These are phyloP conservation scores for Pyralis farinalis DNA, from an alignment of 2,888 invertebrate genomes.

Conservation along the genomic window DNA sequence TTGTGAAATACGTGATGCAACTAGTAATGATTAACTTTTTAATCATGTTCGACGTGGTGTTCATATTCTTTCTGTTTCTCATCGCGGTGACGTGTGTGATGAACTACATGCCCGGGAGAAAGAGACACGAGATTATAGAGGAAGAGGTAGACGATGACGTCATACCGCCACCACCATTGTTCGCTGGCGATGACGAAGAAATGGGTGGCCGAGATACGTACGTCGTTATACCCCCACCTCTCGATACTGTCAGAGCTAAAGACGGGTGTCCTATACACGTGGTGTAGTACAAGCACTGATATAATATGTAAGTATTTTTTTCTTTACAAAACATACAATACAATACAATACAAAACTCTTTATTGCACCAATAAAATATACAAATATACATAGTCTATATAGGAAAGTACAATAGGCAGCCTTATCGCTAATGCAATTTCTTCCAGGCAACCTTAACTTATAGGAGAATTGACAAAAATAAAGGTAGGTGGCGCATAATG, in stretches of 20 bases:
- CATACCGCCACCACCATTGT: constrained; percentile 73
- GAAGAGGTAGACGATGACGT: constrained; percentile 72
- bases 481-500: too few relatives aligned
- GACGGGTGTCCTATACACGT: constrained; percentile 74
- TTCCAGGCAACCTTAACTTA: too few relatives aligned
- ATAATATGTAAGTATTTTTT: constrained; percentile 52
- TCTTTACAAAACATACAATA: too few relatives aligned
- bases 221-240: constrained; percentile 70
- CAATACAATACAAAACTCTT: too few relatives aligned
- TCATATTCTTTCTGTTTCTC: constrained; percentile 92
- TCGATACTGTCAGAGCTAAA: constrained; percentile 59
- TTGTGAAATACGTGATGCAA: constrained; percentile 84
- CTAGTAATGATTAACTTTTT: constrained; percentile 92
- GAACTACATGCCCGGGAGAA: constrained; percentile 87
- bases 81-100: constrained; percentile 91
- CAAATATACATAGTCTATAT: too few relatives aligned
- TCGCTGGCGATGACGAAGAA: constrained; percentile 58
- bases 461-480: too few relatives aligned
- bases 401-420: too few relatives aligned
- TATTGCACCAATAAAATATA: too few relatives aligned
- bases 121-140: constrained; percentile 70
- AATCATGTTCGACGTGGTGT: constrained; percentile 94
- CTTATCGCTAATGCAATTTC: too few relatives aligned
- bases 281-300: constrained; percentile 71
- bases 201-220: constrained; percentile 67